A percentile compares a stretch with the other conserved stretches of the same genome.
These are phyloP conservation scores for Elaphurus davidianus DNA, from an alignment of 2,113 vertebrate genomes.

Conservation along the genomic window DNA sequence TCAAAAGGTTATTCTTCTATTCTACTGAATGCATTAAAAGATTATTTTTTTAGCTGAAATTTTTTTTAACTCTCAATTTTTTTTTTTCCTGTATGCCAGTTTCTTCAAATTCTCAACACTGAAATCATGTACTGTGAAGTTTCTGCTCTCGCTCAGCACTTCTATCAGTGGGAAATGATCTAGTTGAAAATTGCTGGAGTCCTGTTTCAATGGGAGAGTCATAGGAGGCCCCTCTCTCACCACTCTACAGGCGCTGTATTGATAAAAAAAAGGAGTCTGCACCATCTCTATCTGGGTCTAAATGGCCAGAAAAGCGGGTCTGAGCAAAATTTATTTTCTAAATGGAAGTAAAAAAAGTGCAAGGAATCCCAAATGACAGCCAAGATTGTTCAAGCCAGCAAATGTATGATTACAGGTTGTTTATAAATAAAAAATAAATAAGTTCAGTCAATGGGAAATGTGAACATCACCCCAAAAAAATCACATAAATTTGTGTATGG, in stretches of 20 bases:
- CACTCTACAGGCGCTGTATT: rapidly evolving
- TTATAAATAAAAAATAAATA: not conserved
- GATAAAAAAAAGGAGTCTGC: not conserved
- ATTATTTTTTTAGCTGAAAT: not conserved
- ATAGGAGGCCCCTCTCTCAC: not conserved
- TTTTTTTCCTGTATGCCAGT: not conserved
- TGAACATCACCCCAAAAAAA: not conserved
- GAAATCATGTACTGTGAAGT: not conserved
- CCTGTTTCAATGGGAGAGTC: rapidly evolving
- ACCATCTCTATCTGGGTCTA: not conserved
- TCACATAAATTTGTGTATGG: not conserved
- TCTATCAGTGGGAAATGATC: not conserved
- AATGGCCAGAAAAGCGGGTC: not conserved
- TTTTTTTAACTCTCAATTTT: not conserved
- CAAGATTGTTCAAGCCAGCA: not conserved
- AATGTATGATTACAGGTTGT: not conserved
- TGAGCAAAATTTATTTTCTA: not conserved
- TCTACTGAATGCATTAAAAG: not conserved
- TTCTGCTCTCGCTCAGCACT: not conserved
- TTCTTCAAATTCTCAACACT: not conserved
- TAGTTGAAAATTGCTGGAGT: not conserved
- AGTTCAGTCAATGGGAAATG: not conserved
- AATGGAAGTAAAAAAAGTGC: not conserved
- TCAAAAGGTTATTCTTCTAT: conserved; percentile 33
- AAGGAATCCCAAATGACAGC: not conserved